A percentile compares a stretch with the other conserved stretches of the same genome.
These are phyloP conservation scores for Anoncus sp. DNA, from an alignment of 2,888 invertebrate species.

Conservation along the genomic window DNA sequence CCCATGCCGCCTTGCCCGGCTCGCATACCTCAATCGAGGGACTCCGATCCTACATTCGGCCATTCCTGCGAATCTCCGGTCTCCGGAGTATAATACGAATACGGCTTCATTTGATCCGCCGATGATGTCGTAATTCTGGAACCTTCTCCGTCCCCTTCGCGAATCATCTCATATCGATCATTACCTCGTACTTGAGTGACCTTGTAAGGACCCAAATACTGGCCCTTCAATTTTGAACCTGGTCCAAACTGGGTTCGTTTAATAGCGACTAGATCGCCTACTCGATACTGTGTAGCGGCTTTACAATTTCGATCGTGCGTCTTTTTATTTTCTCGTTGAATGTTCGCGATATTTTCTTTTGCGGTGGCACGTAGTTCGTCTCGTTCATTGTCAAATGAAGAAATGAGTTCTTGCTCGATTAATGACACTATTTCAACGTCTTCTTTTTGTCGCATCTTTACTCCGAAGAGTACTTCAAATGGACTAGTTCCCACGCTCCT, in stretches of 20 bases:
- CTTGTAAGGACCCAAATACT: no score
- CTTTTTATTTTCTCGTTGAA: slow-evolving; percentile 70
- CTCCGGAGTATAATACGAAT: background rate
- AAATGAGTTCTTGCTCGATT: no score
- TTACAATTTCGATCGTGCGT: slow-evolving; percentile 58
- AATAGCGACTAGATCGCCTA: no score
- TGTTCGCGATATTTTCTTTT: slow-evolving; percentile 55
- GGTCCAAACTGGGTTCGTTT: no score
- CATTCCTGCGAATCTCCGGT: slow-evolving; percentile 6
- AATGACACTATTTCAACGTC: slow-evolving; percentile 13
- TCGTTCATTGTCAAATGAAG: no score
- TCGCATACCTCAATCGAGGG: no score
- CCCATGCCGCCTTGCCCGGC: no score
- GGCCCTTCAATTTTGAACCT: no score
- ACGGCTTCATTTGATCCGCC: slow-evolving; percentile 61
- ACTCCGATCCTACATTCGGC: slow-evolving; percentile 7
- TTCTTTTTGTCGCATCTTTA: slow-evolving; percentile 20
- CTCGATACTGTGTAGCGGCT: slow-evolving; percentile 61
- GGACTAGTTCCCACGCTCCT: slow-evolving; percentile 16
- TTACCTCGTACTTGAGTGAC: slow-evolving; percentile 21
- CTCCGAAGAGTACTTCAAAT: slow-evolving; percentile 27
- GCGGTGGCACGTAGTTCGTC: slow-evolving; percentile 47
- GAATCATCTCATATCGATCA: slow-evolving; percentile 59
- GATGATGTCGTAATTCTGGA: slow-evolving; percentile 50
- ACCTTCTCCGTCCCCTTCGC: slow-evolving; percentile 55